Evolutionary conservation across 2,888 invertebrate species (phyloP), one percentile per base, ranked within the genome.

Genomic region (Drosophila longiperda): DNA sequence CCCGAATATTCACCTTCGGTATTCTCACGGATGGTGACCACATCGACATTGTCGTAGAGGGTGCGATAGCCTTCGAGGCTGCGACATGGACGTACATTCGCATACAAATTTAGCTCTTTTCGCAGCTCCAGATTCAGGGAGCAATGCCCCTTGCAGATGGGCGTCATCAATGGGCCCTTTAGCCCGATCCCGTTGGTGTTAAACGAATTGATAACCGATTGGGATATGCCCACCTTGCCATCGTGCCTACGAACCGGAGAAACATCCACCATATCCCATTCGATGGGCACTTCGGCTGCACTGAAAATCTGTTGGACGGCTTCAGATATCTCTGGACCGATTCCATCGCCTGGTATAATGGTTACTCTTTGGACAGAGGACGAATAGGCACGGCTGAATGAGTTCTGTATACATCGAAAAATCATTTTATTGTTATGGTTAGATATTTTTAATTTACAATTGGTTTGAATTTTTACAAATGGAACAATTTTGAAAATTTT

Each of bases 1-100:
- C 99, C 99, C 0, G 99, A 99, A 94, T 99, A 99, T 94, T 99
- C 99, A 77, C 99, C 99, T 94, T 99, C 99, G 0, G 99, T 99
- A 94, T 99, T 99, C 94, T 99, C 99, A 91, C 99, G 95, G 91
- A 99, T 99, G 3, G 99, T 99, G 0, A 99, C 98, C 66, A 99
- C 97, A 94, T 99, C 97, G 15, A 99, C 99, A 92, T 99, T 96
- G 92, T 99, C 98, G 94, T 99, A 99, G 5, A 98, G 94, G 0
- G 99, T 99, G 93, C 99, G 97, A 93, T 94, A 96, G 94, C 99
- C 99, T 92, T 98, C 98, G 82, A 99, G 95, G 78, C 99, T 99
- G 91, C 97, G 96, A 94, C 99, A 99, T 3, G 99, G 99, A 91
- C 99, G 95, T 58, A 99, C 99, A 93, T 99, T 99, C 20, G 99